These are phyloP conservation scores for Pyralis farinalis DNA, from an alignment of 2,888 invertebrate species.

Conservation along the genomic window DNA sequence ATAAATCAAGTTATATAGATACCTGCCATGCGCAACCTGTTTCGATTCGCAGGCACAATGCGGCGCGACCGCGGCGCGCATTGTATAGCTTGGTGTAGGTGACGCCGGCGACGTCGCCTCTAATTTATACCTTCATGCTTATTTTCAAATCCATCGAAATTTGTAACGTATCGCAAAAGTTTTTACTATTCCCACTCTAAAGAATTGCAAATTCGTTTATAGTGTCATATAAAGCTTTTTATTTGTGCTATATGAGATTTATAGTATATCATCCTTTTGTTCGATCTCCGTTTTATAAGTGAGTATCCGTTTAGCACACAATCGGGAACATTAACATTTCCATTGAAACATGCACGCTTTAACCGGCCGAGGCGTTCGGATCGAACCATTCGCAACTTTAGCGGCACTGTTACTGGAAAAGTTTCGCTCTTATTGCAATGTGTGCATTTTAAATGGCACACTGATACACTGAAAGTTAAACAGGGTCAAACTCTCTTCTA, in stretches of 20 bases:
- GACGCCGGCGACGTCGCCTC: conserved; percentile 33
- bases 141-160: conserved; percentile 58
- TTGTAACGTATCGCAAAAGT: conserved; percentile 47
- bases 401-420: conserved; percentile 16
- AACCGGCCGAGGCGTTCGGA: conserved; percentile 43
- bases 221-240: conserved; percentile 54
- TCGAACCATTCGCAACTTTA: conserved; percentile 33
- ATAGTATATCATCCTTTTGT: conserved; percentile 63
- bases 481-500: too few species aligned
- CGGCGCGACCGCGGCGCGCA: conserved; percentile 39
- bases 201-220: conserved; percentile 62
- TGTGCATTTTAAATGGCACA: too few species aligned
- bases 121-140: conserved; percentile 78
- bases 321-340: conserved; percentile 70
- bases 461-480: too few species aligned
- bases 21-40: conserved; percentile 78
- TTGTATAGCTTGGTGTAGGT: conserved; percentile 50
- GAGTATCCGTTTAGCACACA: conserved; percentile 68
- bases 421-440: neutral
- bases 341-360: conserved; percentile 56
- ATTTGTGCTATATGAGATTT: conserved; percentile 57
- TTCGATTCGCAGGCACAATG: conserved; percentile 72
- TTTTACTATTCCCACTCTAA: conserved; percentile 51
- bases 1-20: conserved; percentile 75
- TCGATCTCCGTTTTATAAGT: conserved; percentile 47